Conservation (phyloP, 2,797 vertebrate genomes). For the Parauchenoglanis ngamensis region DNA sequence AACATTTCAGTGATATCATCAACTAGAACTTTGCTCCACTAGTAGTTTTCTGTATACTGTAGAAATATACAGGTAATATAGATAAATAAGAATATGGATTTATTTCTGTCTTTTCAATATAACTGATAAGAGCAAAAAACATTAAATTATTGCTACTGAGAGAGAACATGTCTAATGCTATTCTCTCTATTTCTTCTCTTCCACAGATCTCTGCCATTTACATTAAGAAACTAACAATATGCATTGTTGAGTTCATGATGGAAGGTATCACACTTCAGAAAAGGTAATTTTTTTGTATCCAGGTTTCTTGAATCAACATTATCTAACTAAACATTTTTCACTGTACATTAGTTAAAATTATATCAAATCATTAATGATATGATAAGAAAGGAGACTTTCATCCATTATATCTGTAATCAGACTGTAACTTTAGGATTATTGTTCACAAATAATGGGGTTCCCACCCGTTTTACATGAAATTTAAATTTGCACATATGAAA, state of each 20-base stretch:
- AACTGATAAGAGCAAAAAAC: not conserved
- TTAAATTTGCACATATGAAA: not conserved
- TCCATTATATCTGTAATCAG: not conserved
- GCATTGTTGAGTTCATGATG: not conserved
- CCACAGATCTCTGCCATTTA: not conserved
- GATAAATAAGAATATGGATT: not conserved
- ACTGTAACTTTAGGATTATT: not conserved
- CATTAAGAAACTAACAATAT: not conserved
- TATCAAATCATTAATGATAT: no score
- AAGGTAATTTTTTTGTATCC: conserved; percentile 16
- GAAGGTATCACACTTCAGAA: not conserved
- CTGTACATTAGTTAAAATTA: not conserved
- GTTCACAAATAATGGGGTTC: not conserved
- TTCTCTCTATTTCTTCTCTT: not conserved
- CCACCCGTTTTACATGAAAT: not conserved
- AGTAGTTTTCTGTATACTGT: no score
- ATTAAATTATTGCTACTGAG: not conserved
- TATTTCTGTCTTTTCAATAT: not conserved
- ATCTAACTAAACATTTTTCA: not conserved
- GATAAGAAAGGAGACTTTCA: not conserved
- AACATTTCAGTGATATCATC: not conserved
- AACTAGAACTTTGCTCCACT: not conserved
- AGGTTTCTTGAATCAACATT: not conserved
- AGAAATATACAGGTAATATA: no score
- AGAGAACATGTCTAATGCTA: not conserved